Conservation (phyloP, 2,113 vertebrate genomes). For the Anseranas semipalmata region DNA sequence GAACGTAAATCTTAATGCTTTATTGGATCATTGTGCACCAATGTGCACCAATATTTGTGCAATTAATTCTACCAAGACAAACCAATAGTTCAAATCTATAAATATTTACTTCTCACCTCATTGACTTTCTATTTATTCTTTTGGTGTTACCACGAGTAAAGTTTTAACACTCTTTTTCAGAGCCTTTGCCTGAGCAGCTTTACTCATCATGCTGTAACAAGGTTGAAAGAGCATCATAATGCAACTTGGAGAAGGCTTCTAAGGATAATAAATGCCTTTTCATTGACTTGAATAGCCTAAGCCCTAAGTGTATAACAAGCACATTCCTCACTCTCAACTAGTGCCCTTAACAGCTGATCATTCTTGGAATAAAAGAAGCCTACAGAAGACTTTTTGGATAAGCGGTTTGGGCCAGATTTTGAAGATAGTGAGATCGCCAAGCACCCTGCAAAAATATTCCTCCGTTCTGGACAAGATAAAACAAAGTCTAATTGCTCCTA, state of each 20-base stretch:
- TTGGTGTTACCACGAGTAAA: neutral
- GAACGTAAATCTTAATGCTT: neutral
- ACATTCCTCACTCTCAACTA: neutral
- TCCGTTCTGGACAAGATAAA: neutral
- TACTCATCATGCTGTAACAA: neutral
- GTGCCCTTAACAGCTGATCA: neutral
- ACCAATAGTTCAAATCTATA: constrained; percentile 36
- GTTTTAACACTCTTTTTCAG: neutral
- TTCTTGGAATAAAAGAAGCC: neutral
- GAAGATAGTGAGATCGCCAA: neutral
- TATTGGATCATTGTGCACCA: constrained; percentile 35
- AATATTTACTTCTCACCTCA: constrained; percentile 64
- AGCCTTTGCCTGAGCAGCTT: neutral
- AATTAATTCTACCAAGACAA: constrained; percentile 63
- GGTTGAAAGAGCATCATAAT: neutral
- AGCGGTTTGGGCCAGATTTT: neutral
- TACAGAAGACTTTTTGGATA: neutral
- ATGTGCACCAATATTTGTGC: constrained; percentile 33
- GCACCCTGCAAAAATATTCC: neutral
- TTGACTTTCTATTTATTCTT: constrained; percentile 22
- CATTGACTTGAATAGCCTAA: neutral
- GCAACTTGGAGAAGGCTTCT: neutral
- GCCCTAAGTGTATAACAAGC: neutral
- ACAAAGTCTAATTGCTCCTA: neutral
- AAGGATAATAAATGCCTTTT: constrained; percentile 28